A percentile compares a stretch with the other conserved stretches of the same genome.
phyloP scores from a whole-genome alignment of 2,888 invertebrate genomes.

The Panopea generosa region DNA sequence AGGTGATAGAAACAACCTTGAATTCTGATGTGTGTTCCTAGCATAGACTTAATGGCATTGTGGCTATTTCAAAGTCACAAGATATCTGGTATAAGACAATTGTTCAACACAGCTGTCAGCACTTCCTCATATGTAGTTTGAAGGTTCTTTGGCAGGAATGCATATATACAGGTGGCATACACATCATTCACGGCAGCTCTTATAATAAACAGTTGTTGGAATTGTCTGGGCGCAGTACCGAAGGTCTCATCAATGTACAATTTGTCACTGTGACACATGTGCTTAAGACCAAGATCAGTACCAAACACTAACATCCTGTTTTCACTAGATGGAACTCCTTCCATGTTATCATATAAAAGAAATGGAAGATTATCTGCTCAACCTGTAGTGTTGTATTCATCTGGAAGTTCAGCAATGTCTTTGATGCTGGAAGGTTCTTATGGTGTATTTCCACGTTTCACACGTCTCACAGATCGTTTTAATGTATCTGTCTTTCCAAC shows the following conservation, averaged over 20 bases:
- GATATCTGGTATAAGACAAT: no score
- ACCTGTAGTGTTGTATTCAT: constrained; percentile 6
- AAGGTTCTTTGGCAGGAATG: background rate
- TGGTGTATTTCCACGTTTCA: constrained; percentile 10
- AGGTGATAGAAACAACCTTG: constrained; percentile 12
- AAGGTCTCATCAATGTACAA: constrained; percentile 16
- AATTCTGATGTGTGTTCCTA: background rate
- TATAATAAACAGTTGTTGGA: constrained; percentile 14
- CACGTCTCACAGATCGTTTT: background rate
- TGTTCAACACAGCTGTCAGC: no score
- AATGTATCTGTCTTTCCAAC: constrained; percentile 7
- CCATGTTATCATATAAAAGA: background rate
- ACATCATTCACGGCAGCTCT: background rate
- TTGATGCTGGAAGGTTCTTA: constrained; percentile 5
- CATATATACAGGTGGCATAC: constrained; percentile 6
- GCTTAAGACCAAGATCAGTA: constrained; percentile 6
- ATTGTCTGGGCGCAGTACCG: constrained; percentile 11
- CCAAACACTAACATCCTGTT: constrained; percentile 20
- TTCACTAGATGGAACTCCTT: background rate
- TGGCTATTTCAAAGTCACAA: no score
- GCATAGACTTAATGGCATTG: no score
- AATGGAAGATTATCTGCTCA: background rate
- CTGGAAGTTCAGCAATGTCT: constrained; percentile 7
- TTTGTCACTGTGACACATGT: background rate
- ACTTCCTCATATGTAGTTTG: no score